Base-by-base conservation (phyloP, 2,797 vertebrate species). In the Orestias chungarensis region DNA sequence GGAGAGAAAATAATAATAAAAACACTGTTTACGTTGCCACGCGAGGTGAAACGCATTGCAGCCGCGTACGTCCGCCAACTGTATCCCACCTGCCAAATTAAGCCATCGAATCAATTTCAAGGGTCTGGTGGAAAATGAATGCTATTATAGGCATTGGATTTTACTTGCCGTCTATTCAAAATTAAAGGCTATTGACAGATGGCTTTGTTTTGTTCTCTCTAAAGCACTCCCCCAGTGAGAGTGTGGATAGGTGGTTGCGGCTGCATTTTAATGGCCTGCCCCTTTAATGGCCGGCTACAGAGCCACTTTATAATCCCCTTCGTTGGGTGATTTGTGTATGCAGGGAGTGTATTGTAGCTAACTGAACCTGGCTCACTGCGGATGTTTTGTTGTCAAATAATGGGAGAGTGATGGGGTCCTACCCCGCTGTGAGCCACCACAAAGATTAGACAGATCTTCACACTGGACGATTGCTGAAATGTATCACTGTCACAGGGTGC, bases 311-410 rank as follows among this genome's bases (percentile, higher is more conserved):
- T 82, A 86, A 88, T 71, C 84, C 81, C 81, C 72, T 44, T 74
- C 43, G 27, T 81, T 52, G 81, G 81, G 86, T n/a, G 88, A 75
- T 88, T 89, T 89, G 89, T 87, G 90, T 87, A 90, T 90, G 88
- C 80, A 64, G 84, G 88, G 79, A 87, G 89, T 85, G 88, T 78
- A 84, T 85, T 68, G 87, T 52, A 64, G 85, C 85, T 82, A 86
- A 90, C 84, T 82, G 85, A 88, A 90, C 82, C 88, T 78, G 83
- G 84, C 88, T 88, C 80, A 18, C 76, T 64, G 86, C 47, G 74
- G 85, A 90, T 87, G 90, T 92, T 90, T 92, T 91, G 86, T 91
- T 90, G 91, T 93, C 91, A 93, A 91, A 92, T 91, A 90, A 92
- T 85, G 82, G 88, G 78, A 88, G 91, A 91, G 88, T 90, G 91